Base-by-base conservation (phyloP, 1,140 invertebrate genomes). In the Oscheius sp. region DNA sequence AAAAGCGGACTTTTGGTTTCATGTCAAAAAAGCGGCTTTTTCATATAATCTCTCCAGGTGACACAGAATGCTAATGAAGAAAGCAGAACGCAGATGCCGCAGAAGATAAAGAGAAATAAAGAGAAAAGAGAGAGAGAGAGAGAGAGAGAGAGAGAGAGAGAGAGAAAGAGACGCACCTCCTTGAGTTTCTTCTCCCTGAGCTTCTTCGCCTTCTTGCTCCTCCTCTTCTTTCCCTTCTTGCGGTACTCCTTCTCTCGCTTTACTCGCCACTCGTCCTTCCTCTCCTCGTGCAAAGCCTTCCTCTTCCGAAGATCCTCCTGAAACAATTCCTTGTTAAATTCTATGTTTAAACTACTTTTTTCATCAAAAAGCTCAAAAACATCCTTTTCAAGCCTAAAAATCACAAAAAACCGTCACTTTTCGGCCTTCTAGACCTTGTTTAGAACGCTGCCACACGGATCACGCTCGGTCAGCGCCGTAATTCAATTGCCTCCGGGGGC, bases 181-280 rank as follows among this genome's bases (percentile, higher is more conserved):
- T 23, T 55, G 4, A 13, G 7, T 55, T 23, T 7, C 4, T 26
- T 7, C 23, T 26, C 28, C 23, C 49, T 7, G 23, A 26, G 15
- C 7, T 55, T 26, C 15, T 26, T 15, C 7, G 7, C 7, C 49
- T 55, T 55, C 23, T 55, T 55, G 23, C 49, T 55, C 49, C 28
- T 55, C 49, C 49, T 55, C 49, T 55, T 55, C 49, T 55, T 55
- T 15, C 49, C 49, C 23, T 55, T 55, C 49, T 55, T 55, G 7
- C 49, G 49, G 7, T 20, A 26, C 49, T 55, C 49, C 23, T 55
- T 55, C 15, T 55, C 49, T 55, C 49, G 7, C 49, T 55, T 55
- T 4, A 55, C 23, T 4, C 49, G 7, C 7, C 49, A 26, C 7
- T 15, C 23, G 7, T 55, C 49, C 23, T 55, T 55, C 23, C 49